phyloP scores from a whole-genome alignment of 2,113 vertebrate species.

The Trochalopteron elliotii region DNA sequence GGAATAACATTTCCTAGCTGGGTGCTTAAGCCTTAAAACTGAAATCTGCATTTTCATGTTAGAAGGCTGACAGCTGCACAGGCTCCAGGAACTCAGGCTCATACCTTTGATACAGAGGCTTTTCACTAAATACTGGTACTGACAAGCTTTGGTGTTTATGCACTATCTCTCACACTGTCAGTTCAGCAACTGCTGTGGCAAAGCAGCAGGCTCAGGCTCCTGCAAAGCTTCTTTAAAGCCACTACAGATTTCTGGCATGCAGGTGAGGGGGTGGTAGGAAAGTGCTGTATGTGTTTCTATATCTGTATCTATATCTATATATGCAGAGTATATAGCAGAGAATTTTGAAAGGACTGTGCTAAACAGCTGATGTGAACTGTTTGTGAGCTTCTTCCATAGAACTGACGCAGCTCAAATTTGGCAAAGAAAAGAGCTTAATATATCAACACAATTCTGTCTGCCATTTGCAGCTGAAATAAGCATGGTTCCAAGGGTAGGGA shows the following conservation, averaged over 20 bases:
- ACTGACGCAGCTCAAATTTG: background rate
- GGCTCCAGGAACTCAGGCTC: conserved; percentile 5
- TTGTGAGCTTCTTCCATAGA: background rate
- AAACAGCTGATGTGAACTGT: background rate
- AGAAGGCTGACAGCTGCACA: conserved; percentile 46
- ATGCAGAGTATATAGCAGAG: background rate
- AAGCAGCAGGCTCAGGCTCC: background rate
- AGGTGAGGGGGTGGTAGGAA: background rate
- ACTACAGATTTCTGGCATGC: background rate
- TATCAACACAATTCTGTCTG: background rate
- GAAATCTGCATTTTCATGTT: conserved; percentile 24
- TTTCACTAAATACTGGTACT: conserved; percentile 13
- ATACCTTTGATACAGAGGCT: background rate
- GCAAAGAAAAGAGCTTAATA: background rate
- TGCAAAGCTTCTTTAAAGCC: background rate
- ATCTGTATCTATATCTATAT: background rate
- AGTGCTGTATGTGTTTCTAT: background rate
- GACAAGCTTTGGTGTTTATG: background rate
- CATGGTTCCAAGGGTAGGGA: background rate
- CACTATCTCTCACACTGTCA: background rate
- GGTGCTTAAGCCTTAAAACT: conserved; percentile 28
- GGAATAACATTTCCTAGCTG: conserved; percentile 19
- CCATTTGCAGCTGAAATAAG: background rate
- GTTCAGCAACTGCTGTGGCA: background rate
- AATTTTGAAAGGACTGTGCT: background rate